Percentiles rank a stretch among this genome's conserved stretches.
phyloP scores from a whole-genome alignment of 2,888 invertebrate species.

The Coleophora flavipennella region DNA sequence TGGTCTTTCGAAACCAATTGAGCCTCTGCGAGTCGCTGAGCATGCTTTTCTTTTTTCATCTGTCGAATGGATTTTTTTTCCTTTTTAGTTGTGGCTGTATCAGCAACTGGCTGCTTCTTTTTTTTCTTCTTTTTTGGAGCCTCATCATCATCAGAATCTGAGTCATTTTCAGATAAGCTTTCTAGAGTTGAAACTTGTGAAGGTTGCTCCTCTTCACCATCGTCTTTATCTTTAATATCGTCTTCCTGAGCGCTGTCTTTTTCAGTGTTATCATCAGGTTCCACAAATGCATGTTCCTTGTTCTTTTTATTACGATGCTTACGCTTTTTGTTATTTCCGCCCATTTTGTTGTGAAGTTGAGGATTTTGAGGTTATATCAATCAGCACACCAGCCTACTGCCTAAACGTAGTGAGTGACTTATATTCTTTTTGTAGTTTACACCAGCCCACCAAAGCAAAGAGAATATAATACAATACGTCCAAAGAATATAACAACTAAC shows the following conservation, averaged over 20 bases:
- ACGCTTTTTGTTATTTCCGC: slow-evolving; percentile 27
- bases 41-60: slow-evolving; percentile 76
- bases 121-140: slow-evolving; percentile 45
- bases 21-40: slow-evolving; percentile 68
- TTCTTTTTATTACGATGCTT: slow-evolving; percentile 22
- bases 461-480: too few relatives aligned
- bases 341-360: slow-evolving; percentile 21
- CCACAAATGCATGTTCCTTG: slow-evolving; percentile 23
- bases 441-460: too few relatives aligned
- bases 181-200: slow-evolving; percentile 17
- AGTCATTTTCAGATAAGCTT: slow-evolving; percentile 22
- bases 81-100: slow-evolving; percentile 40
- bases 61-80: slow-evolving; percentile 75
- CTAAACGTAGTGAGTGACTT: too few relatives aligned
- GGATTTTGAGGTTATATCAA: neutral
- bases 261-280: neutral
- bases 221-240: slow-evolving; percentile 1
- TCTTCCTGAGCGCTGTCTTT: neutral
- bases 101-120: slow-evolving; percentile 39
- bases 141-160: slow-evolving; percentile 35
- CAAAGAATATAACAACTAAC: too few relatives aligned
- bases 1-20: slow-evolving; percentile 67
- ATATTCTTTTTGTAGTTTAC: too few relatives aligned
- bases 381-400: too few relatives aligned
- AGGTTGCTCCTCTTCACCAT: slow-evolving; percentile 11